A percentile compares a stretch with the other conserved stretches of the same genome.
Conservation (phyloP, 2,888 invertebrate species). For the Rhingia rostrata region DNA sequence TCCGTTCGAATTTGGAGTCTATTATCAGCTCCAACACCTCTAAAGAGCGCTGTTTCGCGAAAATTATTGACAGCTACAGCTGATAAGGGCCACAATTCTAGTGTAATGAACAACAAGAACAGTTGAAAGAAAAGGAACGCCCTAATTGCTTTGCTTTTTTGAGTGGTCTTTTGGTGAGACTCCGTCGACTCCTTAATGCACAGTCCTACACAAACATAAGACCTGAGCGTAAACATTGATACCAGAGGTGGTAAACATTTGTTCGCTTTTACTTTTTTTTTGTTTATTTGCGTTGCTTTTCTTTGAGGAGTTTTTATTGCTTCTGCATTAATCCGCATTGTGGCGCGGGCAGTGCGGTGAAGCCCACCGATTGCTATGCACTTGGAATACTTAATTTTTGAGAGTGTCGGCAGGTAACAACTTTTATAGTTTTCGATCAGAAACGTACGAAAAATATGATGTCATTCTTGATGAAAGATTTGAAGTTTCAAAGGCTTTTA, state of each 20-base stretch:
- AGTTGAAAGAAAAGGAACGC: too few species aligned
- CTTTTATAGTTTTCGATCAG: too few species aligned
- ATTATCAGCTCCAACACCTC: not conserved
- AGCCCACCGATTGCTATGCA: not conserved
- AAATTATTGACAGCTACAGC: not conserved
- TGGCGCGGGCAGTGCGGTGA: not conserved
- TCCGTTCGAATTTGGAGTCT: not conserved
- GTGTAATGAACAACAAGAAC: too few species aligned
- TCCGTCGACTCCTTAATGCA: too few species aligned
- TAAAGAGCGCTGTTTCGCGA: not conserved
- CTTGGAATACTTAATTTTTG: not conserved
- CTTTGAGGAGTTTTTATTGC: constrained; percentile 2
- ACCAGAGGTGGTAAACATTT: not conserved
- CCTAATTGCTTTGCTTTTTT: too few species aligned
- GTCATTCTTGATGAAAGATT: not conserved
- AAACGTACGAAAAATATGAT: not conserved
- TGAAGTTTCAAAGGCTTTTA: too few species aligned
- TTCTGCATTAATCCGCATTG: not conserved
- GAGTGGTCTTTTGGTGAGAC: too few species aligned
- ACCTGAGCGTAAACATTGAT: not conserved
- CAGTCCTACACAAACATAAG: not conserved
- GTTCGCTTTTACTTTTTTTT: constrained; percentile 1
- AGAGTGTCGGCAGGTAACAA: not conserved
- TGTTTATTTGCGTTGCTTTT: not conserved
- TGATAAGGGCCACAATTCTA: not conserved